These are phyloP conservation scores for Monodelphis domestica DNA, from an alignment of 2,797 vertebrate genomes.

Conservation along the genomic window DNA sequence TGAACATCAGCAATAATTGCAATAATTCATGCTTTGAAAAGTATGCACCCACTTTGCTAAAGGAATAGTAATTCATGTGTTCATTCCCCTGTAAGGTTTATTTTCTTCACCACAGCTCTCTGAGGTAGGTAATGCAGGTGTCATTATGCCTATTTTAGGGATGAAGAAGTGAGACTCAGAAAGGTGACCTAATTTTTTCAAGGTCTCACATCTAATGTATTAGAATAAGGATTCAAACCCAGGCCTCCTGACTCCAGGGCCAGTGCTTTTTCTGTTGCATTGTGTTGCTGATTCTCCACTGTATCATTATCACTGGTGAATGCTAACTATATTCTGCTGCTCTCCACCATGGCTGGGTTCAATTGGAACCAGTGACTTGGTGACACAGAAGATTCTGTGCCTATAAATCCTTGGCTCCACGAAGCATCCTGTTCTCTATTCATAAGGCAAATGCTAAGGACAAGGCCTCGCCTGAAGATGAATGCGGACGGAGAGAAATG, in stretches of 20 bases:
- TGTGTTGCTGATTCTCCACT: background rate
- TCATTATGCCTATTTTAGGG: background rate
- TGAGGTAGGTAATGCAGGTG: background rate
- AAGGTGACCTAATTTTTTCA: background rate
- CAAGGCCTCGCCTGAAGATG: constrained; percentile 67
- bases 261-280: background rate
- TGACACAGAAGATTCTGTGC: constrained; percentile 13
- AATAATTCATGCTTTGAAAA: background rate
- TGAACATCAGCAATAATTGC: background rate
- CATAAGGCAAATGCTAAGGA: constrained; percentile 66
- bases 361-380: constrained; percentile 52
- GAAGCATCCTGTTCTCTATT: constrained; percentile 46
- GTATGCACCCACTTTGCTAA: background rate
- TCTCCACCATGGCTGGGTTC: constrained; percentile 17
- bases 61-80: background rate
- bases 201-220: background rate
- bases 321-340: constrained; percentile 29
- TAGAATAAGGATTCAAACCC: background rate
- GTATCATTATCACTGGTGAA: background rate
- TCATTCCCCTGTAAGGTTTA: background rate
- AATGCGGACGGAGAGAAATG: constrained; percentile 66
- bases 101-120: background rate
- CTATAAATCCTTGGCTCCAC: constrained; percentile 61
- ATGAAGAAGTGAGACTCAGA: background rate
- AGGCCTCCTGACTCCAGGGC: background rate